Evolutionary conservation across 1,140 invertebrate species (phyloP).

Genomic region (Drosophila baimaii): DNA sequence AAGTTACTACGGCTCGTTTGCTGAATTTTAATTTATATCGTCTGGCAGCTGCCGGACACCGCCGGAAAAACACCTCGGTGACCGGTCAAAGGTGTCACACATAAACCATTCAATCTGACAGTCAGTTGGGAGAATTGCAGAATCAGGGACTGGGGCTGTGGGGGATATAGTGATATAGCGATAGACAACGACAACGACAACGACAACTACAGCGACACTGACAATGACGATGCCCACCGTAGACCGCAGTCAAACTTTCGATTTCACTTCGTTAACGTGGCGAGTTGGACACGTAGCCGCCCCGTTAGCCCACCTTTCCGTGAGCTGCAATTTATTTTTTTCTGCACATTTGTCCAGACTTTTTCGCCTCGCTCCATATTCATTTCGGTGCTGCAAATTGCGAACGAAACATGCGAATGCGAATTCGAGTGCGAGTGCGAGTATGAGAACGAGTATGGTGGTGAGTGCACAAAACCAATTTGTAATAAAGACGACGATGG

Average conservation of each 20-base stretch:
- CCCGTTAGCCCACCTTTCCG: conserved; percentile 43
- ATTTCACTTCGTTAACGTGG: conserved; percentile 80
- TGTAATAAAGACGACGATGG: conserved; percentile 79
- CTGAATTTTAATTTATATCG: conserved; percentile 70
- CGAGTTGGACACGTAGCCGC: conserved; percentile 65
- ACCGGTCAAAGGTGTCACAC: conserved; percentile 80
- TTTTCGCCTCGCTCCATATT: conserved; percentile 59
- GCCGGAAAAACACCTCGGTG: conserved; percentile 47
- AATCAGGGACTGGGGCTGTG: conserved; percentile 8
- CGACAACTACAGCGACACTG: conserved; percentile 24
- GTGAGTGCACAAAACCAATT: conserved; percentile 79
- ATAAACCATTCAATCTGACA: conserved; percentile 83
- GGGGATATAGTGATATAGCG: conserved; percentile 27
- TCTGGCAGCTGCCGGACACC: conserved; percentile 38
- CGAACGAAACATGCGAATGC: conserved; percentile 73
- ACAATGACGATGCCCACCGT: conserved; percentile 52
- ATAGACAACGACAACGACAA: conserved; percentile 26
- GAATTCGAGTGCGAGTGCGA: conserved; percentile 21
- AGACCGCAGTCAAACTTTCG: conserved; percentile 78
- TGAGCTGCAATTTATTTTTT: conserved; percentile 49
- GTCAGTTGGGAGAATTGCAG: conserved; percentile 19
- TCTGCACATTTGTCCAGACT: conserved; percentile 39
- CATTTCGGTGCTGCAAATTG: conserved; percentile 75
- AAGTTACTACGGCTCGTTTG: conserved; percentile 26
- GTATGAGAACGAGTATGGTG: conserved; percentile 32